Conservation (phyloP, 2,888 invertebrate species). For the Heliconius sara region DNA sequence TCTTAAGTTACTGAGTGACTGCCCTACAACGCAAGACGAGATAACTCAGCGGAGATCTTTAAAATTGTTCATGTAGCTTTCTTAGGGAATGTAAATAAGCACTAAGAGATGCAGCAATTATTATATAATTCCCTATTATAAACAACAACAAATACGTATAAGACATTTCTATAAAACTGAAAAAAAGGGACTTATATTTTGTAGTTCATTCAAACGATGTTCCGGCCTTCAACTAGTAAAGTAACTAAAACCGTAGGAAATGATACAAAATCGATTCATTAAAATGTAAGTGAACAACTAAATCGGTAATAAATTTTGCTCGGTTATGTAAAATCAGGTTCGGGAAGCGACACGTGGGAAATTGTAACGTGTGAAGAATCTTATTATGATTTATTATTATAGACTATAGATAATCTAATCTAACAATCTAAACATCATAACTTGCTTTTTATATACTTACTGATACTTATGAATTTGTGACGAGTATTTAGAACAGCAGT, state of each 20-base stretch:
- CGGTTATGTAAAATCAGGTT: conserved; percentile 2
- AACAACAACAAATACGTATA: too few relatives aligned
- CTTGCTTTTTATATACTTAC: neutral
- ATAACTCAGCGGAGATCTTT: too few relatives aligned
- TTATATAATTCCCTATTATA: too few relatives aligned
- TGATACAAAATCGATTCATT: neutral
- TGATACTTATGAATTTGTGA: too few relatives aligned
- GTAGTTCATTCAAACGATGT: neutral
- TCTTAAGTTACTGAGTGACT: too few relatives aligned
- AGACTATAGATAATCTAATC: neutral
- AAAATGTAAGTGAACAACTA: neutral
- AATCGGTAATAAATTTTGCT: neutral
- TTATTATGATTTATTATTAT: conserved; percentile 10
- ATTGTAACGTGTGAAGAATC: conserved; percentile 9
- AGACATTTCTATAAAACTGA: too few relatives aligned
- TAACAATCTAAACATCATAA: neutral
- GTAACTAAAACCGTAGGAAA: neutral
- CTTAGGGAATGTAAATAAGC: too few relatives aligned
- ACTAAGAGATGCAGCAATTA: too few relatives aligned
- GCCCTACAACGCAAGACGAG: too few relatives aligned
- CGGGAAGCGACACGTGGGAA: neutral
- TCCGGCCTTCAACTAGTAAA: too few relatives aligned
- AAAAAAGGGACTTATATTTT: neutral
- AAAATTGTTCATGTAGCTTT: too few relatives aligned
- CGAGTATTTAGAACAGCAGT: too few relatives aligned